Percentiles rank a stretch among this genome's conserved stretches.
phyloP scores from a whole-genome alignment of 2,888 invertebrate genomes.

The Harmothoe impar region DNA sequence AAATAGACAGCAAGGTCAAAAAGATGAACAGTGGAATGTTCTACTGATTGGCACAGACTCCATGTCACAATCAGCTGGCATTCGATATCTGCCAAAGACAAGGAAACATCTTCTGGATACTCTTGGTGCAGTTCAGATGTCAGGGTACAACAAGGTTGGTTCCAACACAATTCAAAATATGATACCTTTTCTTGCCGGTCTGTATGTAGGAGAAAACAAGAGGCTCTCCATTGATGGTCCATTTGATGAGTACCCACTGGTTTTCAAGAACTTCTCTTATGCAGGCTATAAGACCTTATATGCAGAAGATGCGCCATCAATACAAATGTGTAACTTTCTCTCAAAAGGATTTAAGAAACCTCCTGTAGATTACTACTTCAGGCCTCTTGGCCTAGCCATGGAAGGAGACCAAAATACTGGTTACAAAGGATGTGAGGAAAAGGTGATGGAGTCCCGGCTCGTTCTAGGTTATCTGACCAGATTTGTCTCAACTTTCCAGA shows the following conservation, averaged over 20 bases:
- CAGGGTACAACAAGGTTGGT: conserved; percentile 14
- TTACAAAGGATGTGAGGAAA: background rate
- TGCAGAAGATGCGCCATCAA: background rate
- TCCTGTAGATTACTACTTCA: background rate
- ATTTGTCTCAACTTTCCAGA: no score
- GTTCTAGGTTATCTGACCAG: background rate
- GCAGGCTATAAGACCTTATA: background rate
- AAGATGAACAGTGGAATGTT: background rate
- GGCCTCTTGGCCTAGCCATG: background rate
- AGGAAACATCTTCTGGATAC: background rate
- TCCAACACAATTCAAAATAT: conserved; percentile 15
- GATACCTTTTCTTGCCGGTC: background rate
- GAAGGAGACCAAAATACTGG: background rate
- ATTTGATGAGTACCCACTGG: background rate
- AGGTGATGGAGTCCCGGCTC: background rate
- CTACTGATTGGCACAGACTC: background rate
- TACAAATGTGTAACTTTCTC: background rate
- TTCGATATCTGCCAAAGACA: background rate
- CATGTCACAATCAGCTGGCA: background rate
- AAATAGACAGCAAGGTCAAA: no score
- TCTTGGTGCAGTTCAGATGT: background rate
- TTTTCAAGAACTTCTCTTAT: background rate
- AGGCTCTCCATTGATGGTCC: background rate
- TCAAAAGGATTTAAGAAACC: background rate
- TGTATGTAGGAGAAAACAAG: background rate